A percentile compares a stretch with the other conserved stretches of the same genome.
phyloP scores from a whole-genome alignment of 2,113 vertebrate species.

The Vulpes ferrilata region DNA sequence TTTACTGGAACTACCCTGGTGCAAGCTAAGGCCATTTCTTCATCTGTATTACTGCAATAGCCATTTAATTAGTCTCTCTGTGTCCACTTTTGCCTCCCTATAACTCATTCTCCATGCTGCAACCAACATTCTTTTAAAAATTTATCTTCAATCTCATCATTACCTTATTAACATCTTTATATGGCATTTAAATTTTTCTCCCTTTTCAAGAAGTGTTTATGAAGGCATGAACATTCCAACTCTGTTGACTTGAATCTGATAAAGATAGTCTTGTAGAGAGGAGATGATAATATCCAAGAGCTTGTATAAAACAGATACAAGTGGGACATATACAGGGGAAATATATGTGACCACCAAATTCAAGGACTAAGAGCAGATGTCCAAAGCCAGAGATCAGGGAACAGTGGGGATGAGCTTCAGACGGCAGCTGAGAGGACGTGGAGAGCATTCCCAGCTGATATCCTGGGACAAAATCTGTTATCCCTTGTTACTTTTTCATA shows the following conservation, averaged over 20 bases:
- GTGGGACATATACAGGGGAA: neutral
- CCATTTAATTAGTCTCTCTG: conserved; percentile 44
- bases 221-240: neutral
- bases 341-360: neutral
- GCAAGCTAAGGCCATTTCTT: neutral
- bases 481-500: neutral
- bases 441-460: neutral
- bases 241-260: neutral
- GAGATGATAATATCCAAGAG: neutral
- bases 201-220: neutral
- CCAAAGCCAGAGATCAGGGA: neutral
- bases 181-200: neutral
- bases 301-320: neutral
- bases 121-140: conserved; percentile 21
- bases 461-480: neutral
- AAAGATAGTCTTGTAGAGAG: neutral
- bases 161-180: neutral
- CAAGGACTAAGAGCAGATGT: neutral
- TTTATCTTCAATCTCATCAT: neutral
- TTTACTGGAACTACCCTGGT: neutral
- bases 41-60: neutral
- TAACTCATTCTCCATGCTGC: neutral
- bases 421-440: too few species aligned
- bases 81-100: neutral
- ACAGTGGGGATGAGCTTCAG: neutral